Conservation (phyloP, 2,888 invertebrate genomes). For the Oscheius sp. region DNA sequence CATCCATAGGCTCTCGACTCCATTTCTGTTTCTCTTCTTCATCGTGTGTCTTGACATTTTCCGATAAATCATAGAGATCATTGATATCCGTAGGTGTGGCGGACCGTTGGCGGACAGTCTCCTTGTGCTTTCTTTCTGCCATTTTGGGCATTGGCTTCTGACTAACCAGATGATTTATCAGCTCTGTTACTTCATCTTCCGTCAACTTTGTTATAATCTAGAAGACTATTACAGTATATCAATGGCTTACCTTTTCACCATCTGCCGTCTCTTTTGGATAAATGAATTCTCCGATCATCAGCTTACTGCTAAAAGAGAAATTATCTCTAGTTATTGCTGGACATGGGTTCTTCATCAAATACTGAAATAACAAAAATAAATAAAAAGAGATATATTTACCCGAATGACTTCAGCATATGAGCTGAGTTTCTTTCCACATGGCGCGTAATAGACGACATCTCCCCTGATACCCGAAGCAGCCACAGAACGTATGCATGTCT, state of each 20-base stretch:
- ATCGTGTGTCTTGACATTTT: conserved; percentile 22
- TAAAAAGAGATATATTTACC: conserved; percentile 71
- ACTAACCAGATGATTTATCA: conserved; percentile 75
- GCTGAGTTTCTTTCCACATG: conserved; percentile 80
- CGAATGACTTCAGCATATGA: conserved; percentile 79
- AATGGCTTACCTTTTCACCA: conserved; percentile 30
- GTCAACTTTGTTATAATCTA: conserved; percentile 77
- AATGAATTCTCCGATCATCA: conserved; percentile 89
- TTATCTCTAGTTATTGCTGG: conserved; percentile 84
- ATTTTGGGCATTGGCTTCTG: conserved; percentile 24
- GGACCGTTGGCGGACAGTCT: conserved; percentile 5
- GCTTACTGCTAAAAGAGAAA: conserved; percentile 90
- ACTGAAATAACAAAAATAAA: conserved; percentile 77
- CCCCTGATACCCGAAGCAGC: conserved; percentile 84
- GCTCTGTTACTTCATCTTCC: conserved; percentile 85
- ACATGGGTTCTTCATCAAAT: conserved; percentile 81
- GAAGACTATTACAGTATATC: neutral
- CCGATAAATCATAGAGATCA: conserved; percentile 28
- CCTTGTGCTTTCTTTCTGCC: conserved; percentile 20
- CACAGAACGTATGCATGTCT: conserved; percentile 61
- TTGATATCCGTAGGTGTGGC: conserved; percentile 26
- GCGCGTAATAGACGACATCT: conserved; percentile 89
- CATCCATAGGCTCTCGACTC: conserved; percentile 90
- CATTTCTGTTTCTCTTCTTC: conserved; percentile 75
- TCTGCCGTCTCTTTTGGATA: conserved; percentile 38